Base-by-base conservation (phyloP, 2,797 vertebrate species). In the Gymnopithys bicolor region DNA sequence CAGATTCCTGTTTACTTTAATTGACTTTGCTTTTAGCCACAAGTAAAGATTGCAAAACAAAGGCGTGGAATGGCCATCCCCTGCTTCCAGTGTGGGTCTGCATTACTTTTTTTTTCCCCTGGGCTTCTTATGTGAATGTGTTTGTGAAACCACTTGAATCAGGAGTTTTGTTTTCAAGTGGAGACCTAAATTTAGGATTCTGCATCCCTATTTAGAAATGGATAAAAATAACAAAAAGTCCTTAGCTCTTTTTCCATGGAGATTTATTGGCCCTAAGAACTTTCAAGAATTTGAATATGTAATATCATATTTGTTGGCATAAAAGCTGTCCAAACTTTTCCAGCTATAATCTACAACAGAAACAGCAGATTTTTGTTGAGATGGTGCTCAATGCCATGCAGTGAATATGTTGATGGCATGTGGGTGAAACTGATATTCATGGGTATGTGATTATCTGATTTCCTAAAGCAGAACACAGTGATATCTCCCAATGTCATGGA, bases 21-120 rank as follows among this genome's bases (percentile, higher is more conserved):
- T 87, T 58, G 78, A 46, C 48, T 95, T 83, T 92, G 64, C 71
- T 94, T 84, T 87, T 77, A 92, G 71, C 87, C 94, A 82, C 92
- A 94, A 92, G 56, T 83, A 87, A 93, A 71, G 78, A 91, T 84
- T 94, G 76, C 92, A 95, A 84, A 95, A 96, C 69, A 64, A 93
- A 94, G 81, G 66, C 2, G 0, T 92, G 81, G 84, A 95, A 60
- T 69, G 46, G 32, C 58, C 9, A 3, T 93, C 73, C 60, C 45
- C 62, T 88, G 39, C 46, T 95, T 90, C 80, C 87, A 91, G 9
- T 85, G 62, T 82, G 68, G 60, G 60, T 80, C 64, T 74, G 19
- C 19, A 43, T 33, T 70, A 49, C 24, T 37, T 32, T 33, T 32
- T 35, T 49, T 45, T 2, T 4, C 2, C 9, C 24, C 3, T n/a